phyloP scores from a whole-genome alignment of 1,140 invertebrate genomes.

The Agraylea sexmaculata region DNA sequence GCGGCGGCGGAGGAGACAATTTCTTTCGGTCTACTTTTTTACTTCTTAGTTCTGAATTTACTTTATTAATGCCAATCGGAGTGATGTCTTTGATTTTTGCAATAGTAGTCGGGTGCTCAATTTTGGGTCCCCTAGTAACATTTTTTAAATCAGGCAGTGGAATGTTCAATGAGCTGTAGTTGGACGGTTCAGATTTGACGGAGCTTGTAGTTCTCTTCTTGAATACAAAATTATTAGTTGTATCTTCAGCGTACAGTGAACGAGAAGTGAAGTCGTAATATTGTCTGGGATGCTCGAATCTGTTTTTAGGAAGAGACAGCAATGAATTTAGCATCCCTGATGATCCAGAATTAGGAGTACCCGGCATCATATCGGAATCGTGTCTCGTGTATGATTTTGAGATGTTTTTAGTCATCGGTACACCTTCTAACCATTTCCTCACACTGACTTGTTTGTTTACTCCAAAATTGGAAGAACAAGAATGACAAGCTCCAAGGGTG shows the following conservation, averaged over 20 bases:
- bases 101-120: slow-evolving; percentile 23
- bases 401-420: too few relatives aligned
- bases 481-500: slow-evolving; percentile 36
- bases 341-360: slow-evolving; percentile 22
- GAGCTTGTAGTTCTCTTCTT: slow-evolving; percentile 26
- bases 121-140: slow-evolving; percentile 14
- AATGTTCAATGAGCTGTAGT: slow-evolving; percentile 32
- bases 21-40: slow-evolving; percentile 5
- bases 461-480: slow-evolving; percentile 32
- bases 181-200: slow-evolving; percentile 33
- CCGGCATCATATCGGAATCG: slow-evolving; percentile 22
- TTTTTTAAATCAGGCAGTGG: slow-evolving; percentile 31
- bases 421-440: slow-evolving; percentile 65
- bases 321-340: slow-evolving; percentile 28
- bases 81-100: slow-evolving; percentile 26
- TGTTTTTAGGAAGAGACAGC: slow-evolving; percentile 26
- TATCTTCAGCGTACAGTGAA: slow-evolving; percentile 19
- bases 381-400: slow-evolving; percentile 19
- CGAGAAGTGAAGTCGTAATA: slow-evolving; percentile 18
- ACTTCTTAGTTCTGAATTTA: slow-evolving; percentile 18
- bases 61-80: slow-evolving; percentile 25
- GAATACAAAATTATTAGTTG: slow-evolving; percentile 18
- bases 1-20: slow-evolving; percentile 20
- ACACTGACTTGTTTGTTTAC: slow-evolving; percentile 62
- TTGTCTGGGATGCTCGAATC: slow-evolving; percentile 24